phyloP scores from a whole-genome alignment of 2,888 invertebrate species.

The Vesta saturnalis region DNA sequence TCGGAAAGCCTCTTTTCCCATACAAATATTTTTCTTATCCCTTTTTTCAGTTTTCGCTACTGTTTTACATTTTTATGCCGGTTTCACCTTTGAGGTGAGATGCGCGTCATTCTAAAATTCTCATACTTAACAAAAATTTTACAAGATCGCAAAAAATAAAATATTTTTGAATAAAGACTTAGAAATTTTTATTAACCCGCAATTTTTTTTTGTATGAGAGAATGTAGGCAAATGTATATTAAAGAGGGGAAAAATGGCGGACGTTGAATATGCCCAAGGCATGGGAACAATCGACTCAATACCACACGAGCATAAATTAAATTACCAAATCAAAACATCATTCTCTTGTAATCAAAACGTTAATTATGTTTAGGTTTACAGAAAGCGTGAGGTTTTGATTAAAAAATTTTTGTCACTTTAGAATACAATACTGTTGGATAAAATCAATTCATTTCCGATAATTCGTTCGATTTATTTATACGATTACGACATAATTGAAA shows the following conservation, averaged over 20 bases:
- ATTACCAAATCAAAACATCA: slow-evolving; percentile 42
- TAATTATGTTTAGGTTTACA: slow-evolving; percentile 41
- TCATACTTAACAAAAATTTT: background rate
- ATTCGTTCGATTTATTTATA: slow-evolving; percentile 10
- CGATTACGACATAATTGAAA: background rate
- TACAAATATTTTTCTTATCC: slow-evolving; percentile 21
- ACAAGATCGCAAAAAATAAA: background rate
- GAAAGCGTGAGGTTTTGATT: slow-evolving; percentile 35
- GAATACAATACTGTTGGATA: slow-evolving; percentile 27
- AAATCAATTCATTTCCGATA: slow-evolving; percentile 29
- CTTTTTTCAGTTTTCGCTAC: slow-evolving; percentile 30
- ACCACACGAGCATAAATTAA: slow-evolving; percentile 32
- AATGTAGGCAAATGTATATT: too few species aligned
- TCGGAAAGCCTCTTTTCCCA: slow-evolving; percentile 29
- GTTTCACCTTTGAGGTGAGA: slow-evolving; percentile 40
- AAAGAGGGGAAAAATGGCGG: slow-evolving; percentile 20
- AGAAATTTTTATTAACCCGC: too few species aligned
- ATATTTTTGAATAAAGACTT: too few species aligned
- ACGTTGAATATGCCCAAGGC: slow-evolving; percentile 18
- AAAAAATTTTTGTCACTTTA: slow-evolving; percentile 36
- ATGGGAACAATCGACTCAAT: slow-evolving; percentile 21
- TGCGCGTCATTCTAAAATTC: slow-evolving; percentile 23
- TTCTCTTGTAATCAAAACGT: slow-evolving; percentile 36
- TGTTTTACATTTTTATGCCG: slow-evolving; percentile 38
- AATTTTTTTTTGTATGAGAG: too few species aligned